A percentile compares a stretch with the other conserved stretches of the same genome.
Evolutionary conservation across 2,797 vertebrate species (phyloP).

Genomic region (Hydrolagus colliei): DNA sequence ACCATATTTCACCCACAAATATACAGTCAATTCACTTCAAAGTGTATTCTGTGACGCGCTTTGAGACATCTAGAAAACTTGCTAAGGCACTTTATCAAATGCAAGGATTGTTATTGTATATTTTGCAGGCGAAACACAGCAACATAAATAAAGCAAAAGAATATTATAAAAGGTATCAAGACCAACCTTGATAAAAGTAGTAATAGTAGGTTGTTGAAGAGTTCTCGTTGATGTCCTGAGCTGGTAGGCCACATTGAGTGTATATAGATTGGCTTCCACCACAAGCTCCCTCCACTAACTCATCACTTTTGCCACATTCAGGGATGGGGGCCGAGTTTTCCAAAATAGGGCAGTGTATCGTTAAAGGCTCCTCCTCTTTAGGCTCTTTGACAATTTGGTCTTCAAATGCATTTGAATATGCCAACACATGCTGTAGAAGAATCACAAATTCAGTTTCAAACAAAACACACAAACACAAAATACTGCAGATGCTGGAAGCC

Average conservation of each 20-base stretch:
- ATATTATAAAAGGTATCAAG: background rate
- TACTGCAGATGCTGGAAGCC: no score
- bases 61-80: no score
- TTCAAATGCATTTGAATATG: slow-evolving; percentile 82
- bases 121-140: no score
- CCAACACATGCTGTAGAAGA: slow-evolving; percentile 34
- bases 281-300: slow-evolving; percentile 39
- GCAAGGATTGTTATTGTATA: no score
- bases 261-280: slow-evolving; percentile 43
- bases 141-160: no score
- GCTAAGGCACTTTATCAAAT: no score
- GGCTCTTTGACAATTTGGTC: slow-evolving; percentile 65
- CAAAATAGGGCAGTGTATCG: slow-evolving; percentile 33
- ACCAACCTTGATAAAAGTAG: slow-evolving; percentile 95
- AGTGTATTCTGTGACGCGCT: no score
- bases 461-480: no score
- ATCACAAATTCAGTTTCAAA: slow-evolving; percentile 7
- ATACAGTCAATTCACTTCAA: no score
- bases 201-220: slow-evolving; percentile 56
- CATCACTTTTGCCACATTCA: background rate
- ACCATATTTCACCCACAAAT: no score
- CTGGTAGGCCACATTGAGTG: slow-evolving; percentile 3
- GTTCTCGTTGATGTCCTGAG: slow-evolving; percentile 37
- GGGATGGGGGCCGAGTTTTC: background rate
- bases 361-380: slow-evolving; percentile 53